Percentiles rank a stretch among this genome's conserved stretches.
Evolutionary conservation across 1,140 invertebrate genomes (phyloP).

Genomic region (Harlomillsia oculata): DNA sequence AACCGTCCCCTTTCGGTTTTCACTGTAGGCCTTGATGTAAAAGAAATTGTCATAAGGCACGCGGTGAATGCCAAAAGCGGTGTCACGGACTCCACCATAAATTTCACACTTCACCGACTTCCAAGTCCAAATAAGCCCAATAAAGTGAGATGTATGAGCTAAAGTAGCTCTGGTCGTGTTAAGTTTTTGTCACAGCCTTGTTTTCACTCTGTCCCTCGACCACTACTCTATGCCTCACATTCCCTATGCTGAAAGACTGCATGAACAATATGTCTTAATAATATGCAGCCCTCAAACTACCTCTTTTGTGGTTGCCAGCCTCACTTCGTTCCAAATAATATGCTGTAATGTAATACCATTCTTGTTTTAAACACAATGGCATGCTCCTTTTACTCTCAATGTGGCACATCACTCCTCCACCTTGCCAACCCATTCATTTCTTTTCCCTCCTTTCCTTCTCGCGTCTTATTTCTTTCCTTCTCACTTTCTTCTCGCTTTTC

Average conservation of each 20-base stretch:
- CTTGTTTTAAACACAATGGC: not conserved
- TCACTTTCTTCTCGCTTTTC: not conserved
- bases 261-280: not conserved
- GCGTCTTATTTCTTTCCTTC: not conserved
- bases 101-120: conserved; percentile 16
- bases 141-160: conserved; percentile 12
- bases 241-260: no score
- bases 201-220: not conserved
- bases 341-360: not conserved
- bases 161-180: conserved; percentile 13
- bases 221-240: not conserved
- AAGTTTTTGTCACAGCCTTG: conserved; percentile 4
- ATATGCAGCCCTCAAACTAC: not conserved
- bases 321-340: not conserved
- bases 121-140: conserved; percentile 16
- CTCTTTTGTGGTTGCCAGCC: not conserved
- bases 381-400: not conserved
- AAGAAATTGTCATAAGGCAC: conserved; percentile 35
- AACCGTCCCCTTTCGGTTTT: conserved; percentile 35
- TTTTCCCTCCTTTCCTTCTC: not conserved
- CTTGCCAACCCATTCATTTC: not conserved
- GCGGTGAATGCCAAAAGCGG: conserved; percentile 37
- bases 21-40: conserved; percentile 36
- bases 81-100: conserved; percentile 24
- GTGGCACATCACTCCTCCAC: not conserved